These are phyloP conservation scores for Sisyra nigra DNA, from an alignment of 2,888 invertebrate species.

Conservation along the genomic window DNA sequence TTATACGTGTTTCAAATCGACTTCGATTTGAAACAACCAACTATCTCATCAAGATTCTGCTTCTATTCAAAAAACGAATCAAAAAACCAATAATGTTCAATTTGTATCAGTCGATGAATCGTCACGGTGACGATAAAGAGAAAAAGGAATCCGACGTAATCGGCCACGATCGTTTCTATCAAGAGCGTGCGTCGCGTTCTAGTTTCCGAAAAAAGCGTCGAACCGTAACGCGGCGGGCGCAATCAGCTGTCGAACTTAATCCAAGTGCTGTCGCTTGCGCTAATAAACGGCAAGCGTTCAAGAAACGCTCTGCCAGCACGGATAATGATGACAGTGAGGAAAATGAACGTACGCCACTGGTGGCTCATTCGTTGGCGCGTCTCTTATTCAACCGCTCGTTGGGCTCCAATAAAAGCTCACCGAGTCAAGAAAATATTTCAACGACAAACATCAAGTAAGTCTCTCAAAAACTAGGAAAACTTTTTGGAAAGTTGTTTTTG, in stretches of 20 bases:
- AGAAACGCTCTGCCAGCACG: constrained; percentile 44
- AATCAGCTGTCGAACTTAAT: constrained; percentile 52
- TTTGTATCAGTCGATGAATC: constrained; percentile 51
- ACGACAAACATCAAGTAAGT: neutral
- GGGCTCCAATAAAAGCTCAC: constrained; percentile 10
- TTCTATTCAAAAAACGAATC: constrained; percentile 3
- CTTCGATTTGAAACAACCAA: no score
- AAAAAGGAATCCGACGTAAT: constrained; percentile 44
- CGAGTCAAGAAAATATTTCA: neutral
- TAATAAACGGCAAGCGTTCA: constrained; percentile 41
- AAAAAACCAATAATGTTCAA: constrained; percentile 44
- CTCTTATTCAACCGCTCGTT: constrained; percentile 36
- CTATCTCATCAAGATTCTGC: neutral
- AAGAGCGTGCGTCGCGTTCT: constrained; percentile 39
- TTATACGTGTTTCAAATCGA: no score
- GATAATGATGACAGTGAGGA: constrained; percentile 41
- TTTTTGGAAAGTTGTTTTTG: no score
- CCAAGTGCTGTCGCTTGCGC: constrained; percentile 45
- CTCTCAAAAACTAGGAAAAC: neutral
- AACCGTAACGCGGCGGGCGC: constrained; percentile 44
- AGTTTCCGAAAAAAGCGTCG: constrained; percentile 29
- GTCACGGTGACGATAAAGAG: constrained; percentile 35
- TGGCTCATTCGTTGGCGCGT: constrained; percentile 56
- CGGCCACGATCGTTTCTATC: constrained; percentile 68
- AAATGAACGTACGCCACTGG: constrained; percentile 36